Evolutionary conservation across 2,888 invertebrate genomes (phyloP), one percentile per base, ranked within the genome.

Genomic region (Drosophila prostipennis): DNA sequence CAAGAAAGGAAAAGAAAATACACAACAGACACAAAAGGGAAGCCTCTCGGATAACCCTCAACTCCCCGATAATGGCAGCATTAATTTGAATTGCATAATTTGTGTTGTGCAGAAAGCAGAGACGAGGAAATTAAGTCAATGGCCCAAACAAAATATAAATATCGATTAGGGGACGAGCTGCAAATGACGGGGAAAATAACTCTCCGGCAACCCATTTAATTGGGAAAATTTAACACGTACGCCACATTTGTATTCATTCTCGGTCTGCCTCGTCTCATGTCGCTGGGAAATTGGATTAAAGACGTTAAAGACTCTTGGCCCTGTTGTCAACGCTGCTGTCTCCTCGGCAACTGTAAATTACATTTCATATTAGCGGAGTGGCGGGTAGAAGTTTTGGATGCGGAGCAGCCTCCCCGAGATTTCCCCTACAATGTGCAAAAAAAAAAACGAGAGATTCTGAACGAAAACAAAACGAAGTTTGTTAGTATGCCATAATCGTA

Each of bases 171-270:
- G 11, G 63, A 63, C 45, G 29, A 61, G 67, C 56, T 64, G 52
- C 52, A 78, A 80, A 73, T 80, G 83, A 74, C 65, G 65, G 73
- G 53, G 53, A 67, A 64, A 59, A 60, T 65, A 39, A 56, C 55
- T 60, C 58, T 58, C 58, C 57, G 63, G 63, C 85, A 88, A 89
- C 81, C 90, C 89, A 89, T 90, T 90, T 89, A 90, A 90, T 90
- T 90, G 90, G 80, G 81, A 77, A 90, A 90, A 89, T 90, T 89
- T 87, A 82, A 90, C 90, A 90, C 90, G 90, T 90, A 90, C 84
- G 68, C 76, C 61, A 83, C 90, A 89, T 90, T 90, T 90, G 90
- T 90, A 90, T 90, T 90, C 90, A 88, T 89, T 84, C 77, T 71
- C 74, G 67, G 78, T 65, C 68, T 56, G 40, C 43, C 36, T 16